These are phyloP conservation scores for Tinea trinotella DNA, from an alignment of 2,888 invertebrate species.

Conservation along the genomic window DNA sequence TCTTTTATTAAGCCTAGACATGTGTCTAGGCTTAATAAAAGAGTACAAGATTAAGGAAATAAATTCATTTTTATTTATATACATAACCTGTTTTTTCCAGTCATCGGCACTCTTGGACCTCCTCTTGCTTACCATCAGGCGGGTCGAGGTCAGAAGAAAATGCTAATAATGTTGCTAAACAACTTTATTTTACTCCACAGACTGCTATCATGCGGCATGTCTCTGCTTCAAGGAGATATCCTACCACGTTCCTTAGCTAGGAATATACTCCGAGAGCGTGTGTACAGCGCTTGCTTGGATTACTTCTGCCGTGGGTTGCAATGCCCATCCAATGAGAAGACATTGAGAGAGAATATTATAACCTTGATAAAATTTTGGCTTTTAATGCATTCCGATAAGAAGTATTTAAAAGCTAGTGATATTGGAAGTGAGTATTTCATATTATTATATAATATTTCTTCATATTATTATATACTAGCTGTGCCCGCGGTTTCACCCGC, in stretches of 20 bases:
- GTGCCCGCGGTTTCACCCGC: too few species aligned
- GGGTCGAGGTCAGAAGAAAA: too few species aligned
- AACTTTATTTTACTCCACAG: slow-evolving; percentile 54
- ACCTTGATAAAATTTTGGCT: slow-evolving; percentile 96
- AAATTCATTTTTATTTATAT: too few species aligned
- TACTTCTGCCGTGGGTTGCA: slow-evolving; percentile 95
- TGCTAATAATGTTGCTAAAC: too few species aligned
- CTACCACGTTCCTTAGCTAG: slow-evolving; percentile 88
- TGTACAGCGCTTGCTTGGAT: slow-evolving; percentile 95
- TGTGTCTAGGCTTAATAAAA: too few species aligned
- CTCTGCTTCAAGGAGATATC: slow-evolving; percentile 94
- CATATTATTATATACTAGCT: too few species aligned
- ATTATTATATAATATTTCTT: too few species aligned
- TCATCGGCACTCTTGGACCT: too few species aligned
- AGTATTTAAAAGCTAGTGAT: slow-evolving; percentile 87
- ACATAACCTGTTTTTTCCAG: too few species aligned
- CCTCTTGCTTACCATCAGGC: too few species aligned
- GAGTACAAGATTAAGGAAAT: too few species aligned
- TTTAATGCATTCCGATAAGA: slow-evolving; percentile 94
- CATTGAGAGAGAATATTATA: slow-evolving; percentile 90
- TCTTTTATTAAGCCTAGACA: too few species aligned
- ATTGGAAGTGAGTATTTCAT: slow-evolving; percentile 75
- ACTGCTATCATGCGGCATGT: slow-evolving; percentile 90
- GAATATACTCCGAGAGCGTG: slow-evolving; percentile 93
- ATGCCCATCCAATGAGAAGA: slow-evolving; percentile 86